Evolutionary conservation across 2,113 vertebrate genomes (phyloP), one percentile per base, ranked within the genome.

Genomic region (Oreochromis spilurus): DNA sequence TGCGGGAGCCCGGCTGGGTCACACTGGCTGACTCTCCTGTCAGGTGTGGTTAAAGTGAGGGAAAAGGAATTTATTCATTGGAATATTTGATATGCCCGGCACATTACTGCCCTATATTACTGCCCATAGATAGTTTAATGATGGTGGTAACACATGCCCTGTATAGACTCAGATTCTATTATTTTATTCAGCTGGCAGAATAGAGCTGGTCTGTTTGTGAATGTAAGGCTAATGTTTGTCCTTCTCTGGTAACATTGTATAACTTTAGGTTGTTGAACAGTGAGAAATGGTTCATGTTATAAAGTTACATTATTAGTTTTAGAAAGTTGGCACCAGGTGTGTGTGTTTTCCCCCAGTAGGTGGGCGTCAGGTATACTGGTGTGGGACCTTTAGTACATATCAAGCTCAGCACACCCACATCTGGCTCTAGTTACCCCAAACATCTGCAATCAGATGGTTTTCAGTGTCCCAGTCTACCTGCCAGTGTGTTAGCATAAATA

Each of bases 351-450:
- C 17, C 17, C 1, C 34, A 1, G 60, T 13, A 38, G 60, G 60
- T 2, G 1, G 10, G 60, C 5, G 9, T 38, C 60, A 3, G 60
- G 62, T 67, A 67, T 67, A 67, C 6, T 38, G 34, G 34, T 13
- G 17, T 2, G 38, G 19, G 0, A 38, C 0, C 34, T 13, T 67
- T 0, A 24, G 0, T 67, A 40, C 36, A 40, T 24, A 24, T 21
- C 1, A 4, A 67, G 62, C 62, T 67, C 62, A 40, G 19, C 62
- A 24, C 31, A 67, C 12, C n/a, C 62, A 67, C 36, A 40, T 67
- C n/a, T 40, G 62, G 36, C 62, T 67, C n/a, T 40, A 40, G 19
- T 14, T 2, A 40, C 62, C 19, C 2, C 36, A 70, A 40, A 65
- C 36, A 70, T 70, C 62, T 14, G 19, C n/a, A 67, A 14, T 67